These are phyloP conservation scores for Chloroceryle inda DNA, from an alignment of 2,797 vertebrate species.

Conservation along the genomic window DNA sequence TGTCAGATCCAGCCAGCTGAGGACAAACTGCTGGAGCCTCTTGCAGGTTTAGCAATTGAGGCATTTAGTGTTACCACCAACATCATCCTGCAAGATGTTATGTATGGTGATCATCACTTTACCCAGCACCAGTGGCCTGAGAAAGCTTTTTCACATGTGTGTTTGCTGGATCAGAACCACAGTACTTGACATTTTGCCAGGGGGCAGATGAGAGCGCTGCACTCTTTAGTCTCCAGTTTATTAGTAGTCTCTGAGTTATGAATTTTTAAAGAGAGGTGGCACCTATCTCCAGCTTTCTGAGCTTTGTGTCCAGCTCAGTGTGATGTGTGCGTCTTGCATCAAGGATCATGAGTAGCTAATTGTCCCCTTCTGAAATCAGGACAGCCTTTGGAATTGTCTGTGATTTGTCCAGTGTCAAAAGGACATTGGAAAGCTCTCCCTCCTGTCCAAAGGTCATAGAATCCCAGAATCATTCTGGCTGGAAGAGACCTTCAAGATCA, in stretches of 20 bases:
- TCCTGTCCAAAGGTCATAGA: background rate
- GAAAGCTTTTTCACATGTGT: background rate
- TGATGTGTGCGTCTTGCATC: background rate
- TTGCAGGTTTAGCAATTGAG: background rate
- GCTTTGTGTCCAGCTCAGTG: background rate
- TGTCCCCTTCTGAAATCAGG: background rate
- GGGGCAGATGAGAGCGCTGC: background rate
- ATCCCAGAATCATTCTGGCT: background rate
- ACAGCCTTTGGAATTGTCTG: background rate
- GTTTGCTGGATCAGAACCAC: background rate
- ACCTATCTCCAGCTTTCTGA: background rate
- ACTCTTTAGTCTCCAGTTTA: background rate
- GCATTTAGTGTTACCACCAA: background rate
- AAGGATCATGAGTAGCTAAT: background rate
- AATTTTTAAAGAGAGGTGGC: background rate
- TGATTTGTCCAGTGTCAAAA: background rate
- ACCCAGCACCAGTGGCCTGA: background rate
- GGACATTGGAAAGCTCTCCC: background rate
- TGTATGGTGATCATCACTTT: background rate
- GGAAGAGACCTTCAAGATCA: background rate
- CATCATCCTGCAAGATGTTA: fast-evolving
- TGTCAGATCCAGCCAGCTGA: background rate
- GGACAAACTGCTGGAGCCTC: background rate
- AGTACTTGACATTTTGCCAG: background rate
- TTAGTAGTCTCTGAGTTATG: background rate